phyloP scores from a whole-genome alignment of 1,140 invertebrate genomes.

The Euglossa dilemma region DNA sequence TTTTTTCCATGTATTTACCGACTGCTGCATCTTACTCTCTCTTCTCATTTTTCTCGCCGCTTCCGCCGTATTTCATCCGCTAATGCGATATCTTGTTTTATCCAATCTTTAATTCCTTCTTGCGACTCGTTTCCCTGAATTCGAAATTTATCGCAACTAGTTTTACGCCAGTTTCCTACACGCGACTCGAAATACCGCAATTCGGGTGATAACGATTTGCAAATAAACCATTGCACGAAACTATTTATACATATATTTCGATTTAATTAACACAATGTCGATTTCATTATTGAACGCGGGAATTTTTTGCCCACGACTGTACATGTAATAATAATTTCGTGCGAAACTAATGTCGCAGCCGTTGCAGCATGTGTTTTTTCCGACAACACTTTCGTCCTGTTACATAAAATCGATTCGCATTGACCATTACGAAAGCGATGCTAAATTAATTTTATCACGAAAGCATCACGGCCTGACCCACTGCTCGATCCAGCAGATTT shows the following conservation, averaged over 20 bases:
- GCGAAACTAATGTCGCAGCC: neutral
- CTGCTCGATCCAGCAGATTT: slow-evolving; percentile 40
- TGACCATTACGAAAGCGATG: slow-evolving; percentile 21
- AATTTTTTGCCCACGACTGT: neutral
- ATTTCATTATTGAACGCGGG: too few relatives aligned
- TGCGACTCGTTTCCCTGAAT: neutral
- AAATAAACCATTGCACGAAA: too few relatives aligned
- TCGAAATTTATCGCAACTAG: too few relatives aligned
- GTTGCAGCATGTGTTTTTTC: neutral
- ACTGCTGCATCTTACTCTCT: too few relatives aligned
- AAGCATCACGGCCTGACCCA: slow-evolving; percentile 20
- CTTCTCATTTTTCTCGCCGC: neutral
- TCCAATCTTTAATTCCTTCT: neutral
- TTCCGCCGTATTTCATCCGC: neutral
- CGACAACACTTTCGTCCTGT: neutral
- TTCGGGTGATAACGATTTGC: too few relatives aligned
- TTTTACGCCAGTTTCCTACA: too few relatives aligned
- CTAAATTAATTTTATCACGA: slow-evolving; percentile 25
- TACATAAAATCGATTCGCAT: slow-evolving; percentile 21
- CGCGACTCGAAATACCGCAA: too few relatives aligned
- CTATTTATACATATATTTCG: too few relatives aligned
- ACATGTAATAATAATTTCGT: neutral
- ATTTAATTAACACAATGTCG: too few relatives aligned
- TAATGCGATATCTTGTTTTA: neutral
- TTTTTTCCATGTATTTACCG: too few relatives aligned